Conservation (phyloP, 2,113 vertebrate genomes). For the Jacana jacana region DNA sequence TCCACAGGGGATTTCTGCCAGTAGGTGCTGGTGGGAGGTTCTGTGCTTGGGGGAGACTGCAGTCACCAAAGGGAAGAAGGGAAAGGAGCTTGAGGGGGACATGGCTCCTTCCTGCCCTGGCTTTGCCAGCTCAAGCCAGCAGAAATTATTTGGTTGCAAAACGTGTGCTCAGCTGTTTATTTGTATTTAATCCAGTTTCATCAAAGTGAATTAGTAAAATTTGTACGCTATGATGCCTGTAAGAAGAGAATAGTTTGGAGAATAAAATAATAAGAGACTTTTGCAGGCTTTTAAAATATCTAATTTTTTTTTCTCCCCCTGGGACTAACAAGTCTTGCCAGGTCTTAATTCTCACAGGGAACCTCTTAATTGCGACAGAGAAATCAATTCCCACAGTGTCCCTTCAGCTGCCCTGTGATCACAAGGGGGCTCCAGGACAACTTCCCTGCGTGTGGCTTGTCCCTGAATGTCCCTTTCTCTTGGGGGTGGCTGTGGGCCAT, state of each 20-base stretch:
- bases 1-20: background rate
- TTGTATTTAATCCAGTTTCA: background rate
- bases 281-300: background rate
- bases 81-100: accelerated
- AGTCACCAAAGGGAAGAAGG: no score
- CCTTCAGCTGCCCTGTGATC: background rate
- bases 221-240: no score
- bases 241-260: no score
- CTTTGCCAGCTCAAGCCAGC: background rate
- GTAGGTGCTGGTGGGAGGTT: background rate
- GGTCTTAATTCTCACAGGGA: background rate
- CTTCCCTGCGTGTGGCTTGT: background rate
- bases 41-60: accelerated
- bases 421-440: background rate
- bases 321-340: background rate
- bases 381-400: background rate
- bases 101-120: background rate
- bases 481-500: background rate
- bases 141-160: background rate
- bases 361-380: background rate
- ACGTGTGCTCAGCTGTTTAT: accelerated
- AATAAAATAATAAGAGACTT: background rate
- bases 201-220: background rate
- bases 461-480: accelerated
- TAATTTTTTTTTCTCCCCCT: background rate